phyloP scores from a whole-genome alignment of 2,888 invertebrate genomes.

The Halictus quadricinctus region DNA sequence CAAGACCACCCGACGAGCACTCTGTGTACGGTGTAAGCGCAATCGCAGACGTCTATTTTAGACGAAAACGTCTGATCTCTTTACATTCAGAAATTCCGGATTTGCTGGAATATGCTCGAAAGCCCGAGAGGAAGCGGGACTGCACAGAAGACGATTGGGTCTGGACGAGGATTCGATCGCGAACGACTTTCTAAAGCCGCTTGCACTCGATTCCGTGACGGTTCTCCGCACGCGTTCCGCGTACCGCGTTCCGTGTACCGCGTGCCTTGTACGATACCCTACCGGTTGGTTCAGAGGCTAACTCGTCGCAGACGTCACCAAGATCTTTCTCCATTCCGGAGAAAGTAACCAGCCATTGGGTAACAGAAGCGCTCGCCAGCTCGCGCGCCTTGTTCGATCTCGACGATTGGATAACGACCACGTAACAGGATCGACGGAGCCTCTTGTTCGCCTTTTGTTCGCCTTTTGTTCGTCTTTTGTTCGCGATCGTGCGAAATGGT shows the following conservation, averaged over 20 bases:
- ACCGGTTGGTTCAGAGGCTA: conserved; percentile 19
- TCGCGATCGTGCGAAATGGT: conserved; percentile 19
- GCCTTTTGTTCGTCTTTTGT: conserved; percentile 33
- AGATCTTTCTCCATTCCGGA: conserved; percentile 46
- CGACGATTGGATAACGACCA: conserved; percentile 56
- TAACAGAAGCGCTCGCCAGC: conserved; percentile 25
- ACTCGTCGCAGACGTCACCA: background rate
- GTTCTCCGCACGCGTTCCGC: conserved; percentile 41
- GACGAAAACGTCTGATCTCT: background rate
- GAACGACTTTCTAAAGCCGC: conserved; percentile 67
- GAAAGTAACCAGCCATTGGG: conserved; percentile 46
- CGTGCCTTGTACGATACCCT: background rate
- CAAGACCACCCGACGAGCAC: too few species aligned
- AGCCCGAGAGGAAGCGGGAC: conserved; percentile 2
- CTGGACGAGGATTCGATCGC: conserved; percentile 42
- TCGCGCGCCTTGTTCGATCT: conserved; percentile 39
- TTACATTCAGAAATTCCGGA: background rate
- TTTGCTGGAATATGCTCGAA: conserved; percentile 28
- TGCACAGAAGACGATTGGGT: conserved; percentile 55
- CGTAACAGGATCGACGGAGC: conserved; percentile 47
- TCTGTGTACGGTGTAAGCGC: background rate
- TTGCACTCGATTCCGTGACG: conserved; percentile 55
- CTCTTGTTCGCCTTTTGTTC: background rate
- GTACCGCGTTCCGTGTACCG: background rate
- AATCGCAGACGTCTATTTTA: background rate